phyloP scores from a whole-genome alignment of 2,797 vertebrate genomes.

The Notolabrus celidotus region DNA sequence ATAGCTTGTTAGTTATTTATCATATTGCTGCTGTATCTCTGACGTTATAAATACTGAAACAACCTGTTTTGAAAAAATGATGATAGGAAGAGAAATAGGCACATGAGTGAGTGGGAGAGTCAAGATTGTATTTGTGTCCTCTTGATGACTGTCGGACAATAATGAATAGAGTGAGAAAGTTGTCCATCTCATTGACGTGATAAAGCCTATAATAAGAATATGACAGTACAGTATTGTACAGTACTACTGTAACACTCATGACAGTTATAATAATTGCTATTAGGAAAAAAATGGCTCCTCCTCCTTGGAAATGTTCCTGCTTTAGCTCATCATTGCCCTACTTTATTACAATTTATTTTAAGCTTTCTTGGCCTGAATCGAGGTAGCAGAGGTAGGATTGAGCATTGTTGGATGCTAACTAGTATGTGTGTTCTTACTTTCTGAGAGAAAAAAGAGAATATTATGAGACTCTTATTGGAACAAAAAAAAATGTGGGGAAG shows the following conservation, averaged over 20 bases:
- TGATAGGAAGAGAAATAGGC: neutral
- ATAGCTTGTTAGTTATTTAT: neutral
- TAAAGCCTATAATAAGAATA: neutral
- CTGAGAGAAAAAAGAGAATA: neutral
- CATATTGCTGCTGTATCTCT: neutral
- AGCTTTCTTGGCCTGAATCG: slow-evolving; percentile 44
- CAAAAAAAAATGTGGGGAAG: neutral
- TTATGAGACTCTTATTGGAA: neutral
- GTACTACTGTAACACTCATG: neutral
- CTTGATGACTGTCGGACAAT: neutral
- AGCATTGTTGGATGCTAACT: slow-evolving; percentile 17
- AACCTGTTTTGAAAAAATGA: neutral
- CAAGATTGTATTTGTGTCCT: neutral
- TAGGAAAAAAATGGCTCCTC: slow-evolving; percentile 12
- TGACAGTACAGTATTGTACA: neutral
- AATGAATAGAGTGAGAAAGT: neutral
- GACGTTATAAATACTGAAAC: neutral
- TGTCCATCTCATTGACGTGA: neutral
- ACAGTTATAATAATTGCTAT: slow-evolving; percentile 10
- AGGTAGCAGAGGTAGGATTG: slow-evolving; percentile 15
- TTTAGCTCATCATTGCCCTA: slow-evolving; percentile 18
- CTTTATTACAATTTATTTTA: slow-evolving; percentile 47
- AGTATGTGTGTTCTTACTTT: slow-evolving; percentile 1
- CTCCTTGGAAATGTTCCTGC: neutral
- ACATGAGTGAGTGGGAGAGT: slow-evolving; percentile 14